phyloP scores from a whole-genome alignment of 1,140 invertebrate species.

The Drosophila pachea region DNA sequence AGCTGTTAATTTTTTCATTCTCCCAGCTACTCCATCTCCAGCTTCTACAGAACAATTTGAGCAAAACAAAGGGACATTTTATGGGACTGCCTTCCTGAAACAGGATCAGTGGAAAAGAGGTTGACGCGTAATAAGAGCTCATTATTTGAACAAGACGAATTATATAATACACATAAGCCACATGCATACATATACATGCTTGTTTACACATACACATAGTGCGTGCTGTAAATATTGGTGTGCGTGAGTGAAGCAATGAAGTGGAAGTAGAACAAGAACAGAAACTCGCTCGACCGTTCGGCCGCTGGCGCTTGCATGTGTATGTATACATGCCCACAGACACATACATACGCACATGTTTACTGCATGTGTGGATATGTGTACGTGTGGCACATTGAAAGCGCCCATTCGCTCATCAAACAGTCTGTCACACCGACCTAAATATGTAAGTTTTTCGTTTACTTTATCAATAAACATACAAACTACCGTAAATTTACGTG shows the following conservation, averaged over 20 bases:
- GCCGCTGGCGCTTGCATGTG: conserved; percentile 29
- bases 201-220: neutral
- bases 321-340: neutral
- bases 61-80: neutral
- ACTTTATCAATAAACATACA: conserved; percentile 61
- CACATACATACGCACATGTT: conserved; percentile 10
- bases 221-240: conserved; percentile 20
- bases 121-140: conserved; percentile 9
- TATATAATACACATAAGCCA: neutral
- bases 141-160: conserved; percentile 44
- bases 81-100: neutral
- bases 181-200: conserved; percentile 13
- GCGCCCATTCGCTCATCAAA: conserved; percentile 34
- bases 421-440: conserved; percentile 67
- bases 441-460: conserved; percentile 56
- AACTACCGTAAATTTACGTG: conserved; percentile 35
- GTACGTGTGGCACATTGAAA: conserved; percentile 23
- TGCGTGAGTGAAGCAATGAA: conserved; percentile 48
- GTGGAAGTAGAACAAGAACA: conserved; percentile 61
- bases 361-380: conserved; percentile 7
- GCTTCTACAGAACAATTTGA: neutral
- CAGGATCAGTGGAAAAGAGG: conserved; percentile 18
- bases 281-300: conserved; percentile 47
- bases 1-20: conserved; percentile 14
- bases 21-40: neutral